A percentile compares a stretch with the other conserved stretches of the same genome.
These are phyloP conservation scores for Carlito syrichta DNA, from an alignment of 2,113 vertebrate species.

Conservation along the genomic window DNA sequence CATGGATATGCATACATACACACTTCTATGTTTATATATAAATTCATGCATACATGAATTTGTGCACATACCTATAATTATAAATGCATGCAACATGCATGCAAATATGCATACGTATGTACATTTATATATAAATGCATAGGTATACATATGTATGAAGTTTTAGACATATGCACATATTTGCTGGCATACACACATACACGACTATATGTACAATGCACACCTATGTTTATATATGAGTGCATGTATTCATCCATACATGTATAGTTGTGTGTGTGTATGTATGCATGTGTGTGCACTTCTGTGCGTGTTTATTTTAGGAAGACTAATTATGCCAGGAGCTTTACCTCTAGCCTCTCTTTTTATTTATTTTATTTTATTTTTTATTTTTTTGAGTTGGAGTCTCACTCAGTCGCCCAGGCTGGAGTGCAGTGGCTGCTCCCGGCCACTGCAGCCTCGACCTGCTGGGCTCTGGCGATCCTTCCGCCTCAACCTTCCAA, in stretches of 20 bases:
- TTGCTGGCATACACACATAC: background rate
- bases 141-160: background rate
- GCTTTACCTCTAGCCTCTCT: background rate
- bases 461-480: no score
- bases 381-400: no score
- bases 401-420: no score
- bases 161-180: background rate
- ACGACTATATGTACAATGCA: background rate
- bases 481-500: no score
- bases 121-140: background rate
- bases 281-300: background rate
- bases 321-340: background rate
- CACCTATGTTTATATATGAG: background rate
- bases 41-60: accelerated
- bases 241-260: background rate
- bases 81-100: background rate
- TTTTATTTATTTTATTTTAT: no score
- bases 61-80: background rate
- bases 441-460: no score
- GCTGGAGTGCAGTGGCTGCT: no score
- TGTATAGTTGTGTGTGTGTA: background rate
- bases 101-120: background rate
- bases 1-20: background rate
- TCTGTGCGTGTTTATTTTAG: no score
- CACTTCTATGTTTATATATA: background rate